These are phyloP conservation scores for Melieria omissa DNA, from an alignment of 2,888 invertebrate genomes.

Conservation along the genomic window DNA sequence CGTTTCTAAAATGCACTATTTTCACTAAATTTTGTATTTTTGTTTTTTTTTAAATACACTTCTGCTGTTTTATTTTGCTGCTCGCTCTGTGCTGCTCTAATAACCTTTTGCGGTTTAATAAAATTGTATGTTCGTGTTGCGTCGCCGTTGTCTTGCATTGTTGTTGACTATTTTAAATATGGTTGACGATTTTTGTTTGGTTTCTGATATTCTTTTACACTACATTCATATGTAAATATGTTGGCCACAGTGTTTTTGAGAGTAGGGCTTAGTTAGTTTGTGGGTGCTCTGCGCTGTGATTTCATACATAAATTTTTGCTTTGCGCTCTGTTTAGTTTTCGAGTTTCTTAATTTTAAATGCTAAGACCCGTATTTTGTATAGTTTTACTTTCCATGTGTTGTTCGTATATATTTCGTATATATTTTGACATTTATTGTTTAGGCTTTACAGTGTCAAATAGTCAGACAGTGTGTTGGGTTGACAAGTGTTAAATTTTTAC, in stretches of 20 bases:
- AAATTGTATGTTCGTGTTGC: neutral
- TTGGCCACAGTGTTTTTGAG: neutral
- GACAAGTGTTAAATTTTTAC: too few relatives aligned
- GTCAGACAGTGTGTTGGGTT: too few relatives aligned
- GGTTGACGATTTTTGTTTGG: neutral
- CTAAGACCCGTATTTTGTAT: slow-evolving; percentile 28
- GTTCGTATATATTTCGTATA: neutral
- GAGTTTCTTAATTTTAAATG: slow-evolving; percentile 16
- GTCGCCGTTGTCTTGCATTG: neutral
- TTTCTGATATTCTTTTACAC: neutral
- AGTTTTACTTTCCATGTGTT: slow-evolving; percentile 6
- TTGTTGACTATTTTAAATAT: too few relatives aligned
- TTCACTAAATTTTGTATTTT: too few relatives aligned
- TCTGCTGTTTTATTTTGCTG: neutral
- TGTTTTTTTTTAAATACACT: slow-evolving; percentile 8
- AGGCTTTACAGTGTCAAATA: too few relatives aligned
- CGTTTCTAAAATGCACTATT: too few relatives aligned
- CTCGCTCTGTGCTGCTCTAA: neutral
- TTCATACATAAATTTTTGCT: slow-evolving; percentile 2
- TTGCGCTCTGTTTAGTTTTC: neutral
- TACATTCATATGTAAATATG: neutral
- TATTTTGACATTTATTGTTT: neutral
- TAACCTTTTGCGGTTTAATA: neutral
- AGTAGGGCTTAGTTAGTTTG: neutral
- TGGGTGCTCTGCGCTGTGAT: neutral